Conservation (phyloP, 2,797 vertebrate species). For the Alosa sapidissima region DNA sequence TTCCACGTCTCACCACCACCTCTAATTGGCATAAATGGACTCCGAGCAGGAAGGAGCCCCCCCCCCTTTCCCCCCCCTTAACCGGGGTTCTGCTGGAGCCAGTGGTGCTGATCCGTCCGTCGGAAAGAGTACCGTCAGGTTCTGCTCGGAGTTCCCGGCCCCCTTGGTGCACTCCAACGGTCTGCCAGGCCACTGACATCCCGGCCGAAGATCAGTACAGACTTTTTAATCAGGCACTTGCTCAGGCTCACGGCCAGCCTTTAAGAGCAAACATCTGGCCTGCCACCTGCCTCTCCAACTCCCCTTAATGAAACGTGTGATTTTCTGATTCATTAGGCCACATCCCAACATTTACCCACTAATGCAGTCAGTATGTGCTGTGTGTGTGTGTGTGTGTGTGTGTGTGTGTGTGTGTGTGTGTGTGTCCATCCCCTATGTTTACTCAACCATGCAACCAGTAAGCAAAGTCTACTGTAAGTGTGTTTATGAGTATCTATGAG, state of each 20-base stretch:
- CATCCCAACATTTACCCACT: constrained; percentile 42
- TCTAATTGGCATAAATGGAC: constrained; percentile 52
- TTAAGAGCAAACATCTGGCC: constrained; percentile 51
- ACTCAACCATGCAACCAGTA: neutral
- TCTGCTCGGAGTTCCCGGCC: constrained; percentile 39
- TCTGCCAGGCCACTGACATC: constrained; percentile 49
- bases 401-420: constrained; percentile 5
- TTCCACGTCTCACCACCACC: constrained; percentile 36
- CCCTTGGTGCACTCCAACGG: constrained; percentile 43
- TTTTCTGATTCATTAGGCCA: constrained; percentile 54
- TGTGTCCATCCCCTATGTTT: neutral
- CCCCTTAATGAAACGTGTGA: constrained; percentile 43
- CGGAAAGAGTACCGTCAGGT: constrained; percentile 28
- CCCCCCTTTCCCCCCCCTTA: neutral
- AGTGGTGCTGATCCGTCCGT: constrained; percentile 26
- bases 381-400: neutral
- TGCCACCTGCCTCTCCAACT: constrained; percentile 34
- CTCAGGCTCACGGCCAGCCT: constrained; percentile 39
- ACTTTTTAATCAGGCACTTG: constrained; percentile 54
- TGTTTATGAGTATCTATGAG: neutral
- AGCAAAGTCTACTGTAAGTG: neutral
- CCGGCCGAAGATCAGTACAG: constrained; percentile 51
- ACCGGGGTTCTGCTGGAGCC: neutral
- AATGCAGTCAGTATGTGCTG: neutral
- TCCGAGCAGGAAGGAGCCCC: constrained; percentile 31